A percentile compares a stretch with the other conserved stretches of the same genome.
These are phyloP conservation scores for Prosopocoilus inquinatus DNA, from an alignment of 2,888 invertebrate species.

Conservation along the genomic window DNA sequence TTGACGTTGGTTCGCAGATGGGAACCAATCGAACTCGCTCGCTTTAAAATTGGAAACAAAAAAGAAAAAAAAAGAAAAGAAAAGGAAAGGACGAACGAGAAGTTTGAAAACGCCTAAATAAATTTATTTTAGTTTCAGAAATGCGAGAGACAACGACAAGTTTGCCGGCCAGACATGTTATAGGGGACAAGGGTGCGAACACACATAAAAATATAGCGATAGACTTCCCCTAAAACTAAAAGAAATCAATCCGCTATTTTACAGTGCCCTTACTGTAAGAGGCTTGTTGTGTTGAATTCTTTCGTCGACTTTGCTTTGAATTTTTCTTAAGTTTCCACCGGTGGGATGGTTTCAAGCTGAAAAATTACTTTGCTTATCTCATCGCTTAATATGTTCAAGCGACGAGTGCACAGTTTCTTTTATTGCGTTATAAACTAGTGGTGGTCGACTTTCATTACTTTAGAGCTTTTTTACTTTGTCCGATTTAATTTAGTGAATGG, in stretches of 20 bases:
- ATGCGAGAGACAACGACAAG: conserved; percentile 9
- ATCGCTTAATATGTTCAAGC: conserved; percentile 7
- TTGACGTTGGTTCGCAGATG: conserved; percentile 29
- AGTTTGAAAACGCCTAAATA: background rate
- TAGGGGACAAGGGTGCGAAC: conserved; percentile 22
- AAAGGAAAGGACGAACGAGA: no score
- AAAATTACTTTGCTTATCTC: background rate
- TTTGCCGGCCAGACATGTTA: conserved; percentile 20
- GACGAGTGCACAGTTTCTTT: no score
- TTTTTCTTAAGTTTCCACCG: no score
- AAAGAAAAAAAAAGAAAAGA: no score
- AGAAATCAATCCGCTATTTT: conserved; percentile 21
- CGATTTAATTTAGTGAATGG: conserved; percentile 47
- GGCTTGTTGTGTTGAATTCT: background rate
- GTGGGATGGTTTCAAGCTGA: no score
- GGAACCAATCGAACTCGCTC: conserved; percentile 16
- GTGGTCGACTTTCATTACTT: conserved; percentile 24
- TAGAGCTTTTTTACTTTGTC: conserved; percentile 40
- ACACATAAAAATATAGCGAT: conserved; percentile 24
- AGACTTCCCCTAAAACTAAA: conserved; percentile 25
- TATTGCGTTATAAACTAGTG: conserved; percentile 4
- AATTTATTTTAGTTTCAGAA: conserved; percentile 1
- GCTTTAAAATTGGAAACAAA: conserved; percentile 11
- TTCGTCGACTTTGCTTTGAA: no score
- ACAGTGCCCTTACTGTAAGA: conserved; percentile 17